These are phyloP conservation scores for Siniperca chuatsi DNA, from an alignment of 2,113 vertebrate genomes.

Conservation along the genomic window DNA sequence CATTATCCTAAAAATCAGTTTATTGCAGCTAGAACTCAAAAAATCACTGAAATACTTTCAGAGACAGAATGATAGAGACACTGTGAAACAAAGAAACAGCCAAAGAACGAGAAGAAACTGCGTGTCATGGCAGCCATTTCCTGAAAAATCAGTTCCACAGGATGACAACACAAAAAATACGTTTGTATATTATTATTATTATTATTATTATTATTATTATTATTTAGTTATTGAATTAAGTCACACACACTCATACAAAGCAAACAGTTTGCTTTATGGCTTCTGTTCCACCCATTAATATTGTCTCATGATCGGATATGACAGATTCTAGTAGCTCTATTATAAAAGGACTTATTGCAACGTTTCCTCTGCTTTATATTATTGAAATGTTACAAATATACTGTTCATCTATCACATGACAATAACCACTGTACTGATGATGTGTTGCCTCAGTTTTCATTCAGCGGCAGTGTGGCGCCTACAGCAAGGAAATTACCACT, in stretches of 20 bases:
- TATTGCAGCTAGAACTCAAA: conserved; percentile 80
- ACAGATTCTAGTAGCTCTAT: conserved; percentile 32
- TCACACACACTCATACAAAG: conserved; percentile 66
- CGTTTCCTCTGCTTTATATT: conserved; percentile 43
- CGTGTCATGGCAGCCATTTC: conserved; percentile 55
- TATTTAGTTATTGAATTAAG: conserved; percentile 49
- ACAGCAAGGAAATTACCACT: conserved; percentile 12
- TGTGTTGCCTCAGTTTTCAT: conserved; percentile 8
- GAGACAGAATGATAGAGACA: conserved; percentile 59
- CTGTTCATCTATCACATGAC: conserved; percentile 56
- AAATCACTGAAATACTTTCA: conserved; percentile 54
- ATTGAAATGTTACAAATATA: conserved; percentile 44
- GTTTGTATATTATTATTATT: conserved; percentile 13
- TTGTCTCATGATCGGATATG: conserved; percentile 36
- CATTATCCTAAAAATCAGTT: conserved; percentile 79
- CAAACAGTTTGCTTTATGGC: conserved; percentile 71
- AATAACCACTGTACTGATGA: conserved; percentile 37
- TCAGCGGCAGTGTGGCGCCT: conserved; percentile 24
- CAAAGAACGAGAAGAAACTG: conserved; percentile 29
- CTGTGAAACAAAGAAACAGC: conserved; percentile 45
- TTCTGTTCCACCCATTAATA: conserved; percentile 63
- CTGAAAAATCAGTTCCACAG: conserved; percentile 46
- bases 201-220: conserved; percentile 23
- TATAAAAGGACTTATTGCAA: conserved; percentile 72
- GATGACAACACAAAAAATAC: conserved; percentile 57